phyloP scores from a whole-genome alignment of 2,113 vertebrate species.

The Danio rerio region DNA sequence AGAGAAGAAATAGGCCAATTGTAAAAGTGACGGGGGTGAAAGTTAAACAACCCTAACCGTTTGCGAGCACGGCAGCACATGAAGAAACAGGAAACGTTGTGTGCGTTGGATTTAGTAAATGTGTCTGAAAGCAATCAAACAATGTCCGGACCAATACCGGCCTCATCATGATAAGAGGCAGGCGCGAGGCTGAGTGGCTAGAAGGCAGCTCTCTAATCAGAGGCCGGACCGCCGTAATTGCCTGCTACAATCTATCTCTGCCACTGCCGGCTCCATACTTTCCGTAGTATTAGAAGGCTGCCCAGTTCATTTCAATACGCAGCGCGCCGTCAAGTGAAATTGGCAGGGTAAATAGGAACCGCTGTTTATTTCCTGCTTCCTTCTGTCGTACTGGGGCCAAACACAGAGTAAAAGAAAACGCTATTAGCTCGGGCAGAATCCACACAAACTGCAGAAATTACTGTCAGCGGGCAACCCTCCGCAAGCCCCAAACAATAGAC shows the following conservation, averaged over 20 bases:
- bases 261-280: slow-evolving; percentile 49
- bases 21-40: slow-evolving; percentile 20
- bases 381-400: slow-evolving; percentile 70
- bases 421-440: slow-evolving; percentile 75
- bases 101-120: slow-evolving; percentile 65
- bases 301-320: slow-evolving; percentile 79
- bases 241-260: slow-evolving; percentile 68
- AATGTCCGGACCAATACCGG: slow-evolving; percentile 61
- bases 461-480: slow-evolving; percentile 71
- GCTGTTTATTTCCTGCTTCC: slow-evolving; percentile 75
- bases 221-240: slow-evolving; percentile 58
- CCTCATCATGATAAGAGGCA: slow-evolving; percentile 61
- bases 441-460: slow-evolving; percentile 73
- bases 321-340: slow-evolving; percentile 75
- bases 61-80: slow-evolving; percentile 11
- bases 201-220: slow-evolving; percentile 71
- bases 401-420: slow-evolving; percentile 64
- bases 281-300: slow-evolving; percentile 69
- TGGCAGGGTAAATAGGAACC: slow-evolving; percentile 73
- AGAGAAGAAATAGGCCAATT: slow-evolving; percentile 1
- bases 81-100: slow-evolving; percentile 38
- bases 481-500: slow-evolving; percentile 67
- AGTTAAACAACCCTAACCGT: slow-evolving; percentile 23
- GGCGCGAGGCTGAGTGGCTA: slow-evolving; percentile 58
- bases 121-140: slow-evolving; percentile 69